Conservation (phyloP, 2,113 vertebrate genomes). For the Ovis canadensis region DNA sequence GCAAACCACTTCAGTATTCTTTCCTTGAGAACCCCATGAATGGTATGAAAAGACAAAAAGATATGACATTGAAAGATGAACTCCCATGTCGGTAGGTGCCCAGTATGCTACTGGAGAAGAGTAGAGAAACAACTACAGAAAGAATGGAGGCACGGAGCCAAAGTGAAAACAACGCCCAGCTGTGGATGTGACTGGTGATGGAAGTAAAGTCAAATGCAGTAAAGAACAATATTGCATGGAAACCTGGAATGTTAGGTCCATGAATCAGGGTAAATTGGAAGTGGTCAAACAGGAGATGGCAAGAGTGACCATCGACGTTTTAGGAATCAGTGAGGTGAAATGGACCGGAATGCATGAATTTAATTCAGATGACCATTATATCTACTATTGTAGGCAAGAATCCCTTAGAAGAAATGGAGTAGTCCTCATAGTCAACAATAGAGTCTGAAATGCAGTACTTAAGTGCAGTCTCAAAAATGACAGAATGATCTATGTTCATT, state of each 20-base stretch:
- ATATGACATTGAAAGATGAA: neutral
- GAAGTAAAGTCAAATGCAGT: neutral
- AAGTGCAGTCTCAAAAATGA: neutral
- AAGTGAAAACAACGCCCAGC: neutral
- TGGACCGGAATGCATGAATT: fast-evolving
- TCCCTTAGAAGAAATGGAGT: neutral
- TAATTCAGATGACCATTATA: neutral
- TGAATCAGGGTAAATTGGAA: neutral
- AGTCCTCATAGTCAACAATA: neutral
- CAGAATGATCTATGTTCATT: neutral
- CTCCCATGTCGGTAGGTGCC: neutral
- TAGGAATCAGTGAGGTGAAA: neutral
- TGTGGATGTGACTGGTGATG: neutral
- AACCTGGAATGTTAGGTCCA: neutral
- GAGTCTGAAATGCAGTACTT: neutral
- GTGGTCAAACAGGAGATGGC: neutral
- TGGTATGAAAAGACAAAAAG: neutral
- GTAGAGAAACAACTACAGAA: neutral
- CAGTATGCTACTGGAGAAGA: neutral
- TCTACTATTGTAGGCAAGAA: neutral
- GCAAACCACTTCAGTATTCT: neutral
- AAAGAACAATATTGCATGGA: neutral
- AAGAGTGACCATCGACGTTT: neutral
- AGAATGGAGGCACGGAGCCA: neutral
- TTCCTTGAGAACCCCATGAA: neutral